These are phyloP conservation scores for Palaemon carinicauda DNA, from an alignment of 1,140 invertebrate genomes.

Conservation along the genomic window DNA sequence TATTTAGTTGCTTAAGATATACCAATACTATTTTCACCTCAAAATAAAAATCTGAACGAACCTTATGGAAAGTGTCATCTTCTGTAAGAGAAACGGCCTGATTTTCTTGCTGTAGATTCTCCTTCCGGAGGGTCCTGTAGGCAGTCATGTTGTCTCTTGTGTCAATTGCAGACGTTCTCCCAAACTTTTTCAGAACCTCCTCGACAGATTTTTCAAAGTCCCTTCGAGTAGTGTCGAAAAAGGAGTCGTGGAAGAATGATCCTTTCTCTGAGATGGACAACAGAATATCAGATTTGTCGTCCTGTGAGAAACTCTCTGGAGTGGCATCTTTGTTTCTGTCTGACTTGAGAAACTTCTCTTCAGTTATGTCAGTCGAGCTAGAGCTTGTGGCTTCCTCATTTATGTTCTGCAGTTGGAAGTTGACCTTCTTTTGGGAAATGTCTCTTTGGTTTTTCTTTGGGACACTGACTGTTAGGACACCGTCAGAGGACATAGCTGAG, in stretches of 20 bases:
- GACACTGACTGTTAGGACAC: conserved; percentile 49
- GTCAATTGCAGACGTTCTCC: not conserved
- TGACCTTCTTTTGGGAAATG: not conserved
- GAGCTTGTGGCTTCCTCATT: not conserved
- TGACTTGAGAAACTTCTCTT: not conserved
- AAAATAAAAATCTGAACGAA: not conserved
- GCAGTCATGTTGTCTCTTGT: conserved; percentile 5
- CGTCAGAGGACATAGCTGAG: conserved; percentile 53
- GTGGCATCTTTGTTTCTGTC: not conserved
- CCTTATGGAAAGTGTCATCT: conserved; percentile 17
- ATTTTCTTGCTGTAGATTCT: not conserved
- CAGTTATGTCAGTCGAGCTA: too few species aligned
- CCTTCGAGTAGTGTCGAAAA: conserved; percentile 27
- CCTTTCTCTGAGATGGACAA: conserved; percentile 21
- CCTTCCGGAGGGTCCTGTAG: conserved; percentile 1
- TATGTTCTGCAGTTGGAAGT: not conserved
- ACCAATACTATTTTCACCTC: too few species aligned
- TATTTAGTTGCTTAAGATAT: too few species aligned
- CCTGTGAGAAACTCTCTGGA: too few species aligned
- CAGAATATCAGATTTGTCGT: too few species aligned
- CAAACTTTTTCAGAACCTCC: not conserved
- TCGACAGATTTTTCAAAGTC: conserved; percentile 18
- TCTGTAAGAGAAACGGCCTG: not conserved
- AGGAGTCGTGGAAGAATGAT: conserved; percentile 37
- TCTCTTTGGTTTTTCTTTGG: conserved; percentile 35